Evolutionary conservation across 2,113 vertebrate genomes (phyloP).

Genomic region (Lagenorhynchus albirostris): DNA sequence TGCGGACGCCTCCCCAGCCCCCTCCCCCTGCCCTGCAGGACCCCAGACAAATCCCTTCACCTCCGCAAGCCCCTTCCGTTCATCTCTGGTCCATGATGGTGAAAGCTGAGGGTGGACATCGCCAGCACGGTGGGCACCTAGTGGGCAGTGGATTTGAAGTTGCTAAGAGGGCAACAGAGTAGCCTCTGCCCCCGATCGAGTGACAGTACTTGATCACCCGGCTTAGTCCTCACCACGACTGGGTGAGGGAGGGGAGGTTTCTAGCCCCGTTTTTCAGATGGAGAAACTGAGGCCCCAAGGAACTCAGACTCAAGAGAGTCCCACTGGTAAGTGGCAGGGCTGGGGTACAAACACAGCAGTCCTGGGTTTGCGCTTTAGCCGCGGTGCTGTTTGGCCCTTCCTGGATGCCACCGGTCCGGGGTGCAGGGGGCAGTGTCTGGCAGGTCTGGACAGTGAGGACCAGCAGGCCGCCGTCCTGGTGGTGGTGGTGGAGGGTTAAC

Average conservation of each 20-base stretch:
- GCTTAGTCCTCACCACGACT: accelerated
- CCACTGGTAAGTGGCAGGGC: background rate
- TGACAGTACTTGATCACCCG: accelerated
- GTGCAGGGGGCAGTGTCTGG: background rate
- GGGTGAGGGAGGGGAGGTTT: background rate
- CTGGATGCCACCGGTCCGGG: background rate
- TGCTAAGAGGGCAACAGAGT: background rate
- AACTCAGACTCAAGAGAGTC: background rate
- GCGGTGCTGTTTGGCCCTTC: accelerated
- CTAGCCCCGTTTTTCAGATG: background rate
- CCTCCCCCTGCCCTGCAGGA: background rate
- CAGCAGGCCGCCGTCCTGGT: background rate
- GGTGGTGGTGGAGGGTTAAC: background rate
- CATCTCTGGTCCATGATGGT: background rate
- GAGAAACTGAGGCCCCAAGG: background rate
- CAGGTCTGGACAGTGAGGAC: background rate
- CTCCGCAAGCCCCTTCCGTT: background rate
- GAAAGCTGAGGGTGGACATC: background rate
- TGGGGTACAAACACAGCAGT: background rate
- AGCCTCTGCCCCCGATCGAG: background rate
- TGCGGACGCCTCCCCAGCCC: background rate
- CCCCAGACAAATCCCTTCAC: background rate
- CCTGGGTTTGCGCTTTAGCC: background rate
- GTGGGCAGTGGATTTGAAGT: background rate
- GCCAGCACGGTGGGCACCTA: background rate